Evolutionary conservation across 2,113 vertebrate species (phyloP).

Genomic region (Scytalopus superciliaris): DNA sequence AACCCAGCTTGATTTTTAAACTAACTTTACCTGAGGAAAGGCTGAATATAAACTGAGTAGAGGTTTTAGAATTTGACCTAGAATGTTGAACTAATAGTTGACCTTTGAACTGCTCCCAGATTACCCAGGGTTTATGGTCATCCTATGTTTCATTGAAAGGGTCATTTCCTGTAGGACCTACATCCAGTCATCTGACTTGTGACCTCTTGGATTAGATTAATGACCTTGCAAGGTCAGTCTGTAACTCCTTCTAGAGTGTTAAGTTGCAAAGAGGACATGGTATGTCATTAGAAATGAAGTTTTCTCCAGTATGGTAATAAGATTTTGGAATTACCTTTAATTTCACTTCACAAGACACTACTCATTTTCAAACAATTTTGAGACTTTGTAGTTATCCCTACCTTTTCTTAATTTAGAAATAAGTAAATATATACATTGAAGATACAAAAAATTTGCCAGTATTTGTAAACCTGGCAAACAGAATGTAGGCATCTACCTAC

Average conservation of each 20-base stretch:
- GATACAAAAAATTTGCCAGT: not conserved
- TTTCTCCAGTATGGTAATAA: not conserved
- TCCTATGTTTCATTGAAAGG: not conserved
- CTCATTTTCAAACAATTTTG: not conserved
- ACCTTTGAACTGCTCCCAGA: conserved; percentile 1
- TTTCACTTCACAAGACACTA: not conserved
- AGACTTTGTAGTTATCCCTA: not conserved
- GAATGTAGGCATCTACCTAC: not conserved
- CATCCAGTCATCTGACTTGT: conserved; percentile 28
- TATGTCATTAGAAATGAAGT: not conserved
- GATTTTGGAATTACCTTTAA: not conserved
- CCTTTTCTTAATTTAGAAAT: not conserved
- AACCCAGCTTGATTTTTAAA: not conserved
- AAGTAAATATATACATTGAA: not conserved
- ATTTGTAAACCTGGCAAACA: not conserved
- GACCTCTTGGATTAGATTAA: conserved; percentile 42
- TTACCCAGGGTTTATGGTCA: not conserved
- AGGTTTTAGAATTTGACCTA: not conserved
- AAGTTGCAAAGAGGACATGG: not conserved
- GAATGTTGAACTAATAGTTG: not conserved
- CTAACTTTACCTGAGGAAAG: not conserved
- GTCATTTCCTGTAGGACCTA: conserved; percentile 49
- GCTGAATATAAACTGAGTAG: not conserved
- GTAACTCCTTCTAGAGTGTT: conserved; percentile 17
- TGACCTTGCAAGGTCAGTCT: conserved; percentile 20